Conservation (phyloP, 1,140 invertebrate genomes). For the Bombus polaris region DNA sequence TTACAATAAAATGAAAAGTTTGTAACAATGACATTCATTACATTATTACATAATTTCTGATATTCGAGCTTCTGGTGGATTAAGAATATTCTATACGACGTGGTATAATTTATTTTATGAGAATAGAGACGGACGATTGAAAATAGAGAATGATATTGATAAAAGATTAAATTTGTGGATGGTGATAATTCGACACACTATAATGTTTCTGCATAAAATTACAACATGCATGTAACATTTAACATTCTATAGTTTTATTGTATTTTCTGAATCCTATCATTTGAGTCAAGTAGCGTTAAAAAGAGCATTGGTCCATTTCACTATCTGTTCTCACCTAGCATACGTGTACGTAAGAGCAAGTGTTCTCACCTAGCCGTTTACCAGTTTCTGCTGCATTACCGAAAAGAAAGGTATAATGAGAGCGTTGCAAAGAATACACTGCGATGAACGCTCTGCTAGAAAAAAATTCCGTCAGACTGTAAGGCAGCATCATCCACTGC, state of each 20-base stretch:
- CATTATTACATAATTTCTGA: too few relatives aligned
- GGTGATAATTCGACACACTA: too few relatives aligned
- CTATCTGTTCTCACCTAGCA: neutral
- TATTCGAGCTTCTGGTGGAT: too few relatives aligned
- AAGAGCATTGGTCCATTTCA: neutral
- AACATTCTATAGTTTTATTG: too few relatives aligned
- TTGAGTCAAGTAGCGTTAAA: neutral
- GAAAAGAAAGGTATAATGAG: constrained; percentile 7
- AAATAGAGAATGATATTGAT: too few relatives aligned
- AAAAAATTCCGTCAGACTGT: constrained; percentile 2
- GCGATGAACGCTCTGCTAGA: neutral
- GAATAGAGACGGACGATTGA: too few relatives aligned
- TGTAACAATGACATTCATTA: too few relatives aligned
- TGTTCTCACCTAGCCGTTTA: neutral
- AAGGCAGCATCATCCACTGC: neutral
- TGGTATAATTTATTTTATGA: too few relatives aligned
- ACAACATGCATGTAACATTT: neutral
- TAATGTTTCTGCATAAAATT: too few relatives aligned
- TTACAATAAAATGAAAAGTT: too few relatives aligned
- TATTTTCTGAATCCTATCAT: neutral
- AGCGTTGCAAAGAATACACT: neutral
- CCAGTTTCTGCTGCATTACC: neutral
- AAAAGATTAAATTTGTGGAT: too few relatives aligned
- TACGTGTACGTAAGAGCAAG: neutral
- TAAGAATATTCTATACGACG: too few relatives aligned